Evolutionary conservation across 2,888 invertebrate genomes (phyloP).

Genomic region (Phortica magna): DNA sequence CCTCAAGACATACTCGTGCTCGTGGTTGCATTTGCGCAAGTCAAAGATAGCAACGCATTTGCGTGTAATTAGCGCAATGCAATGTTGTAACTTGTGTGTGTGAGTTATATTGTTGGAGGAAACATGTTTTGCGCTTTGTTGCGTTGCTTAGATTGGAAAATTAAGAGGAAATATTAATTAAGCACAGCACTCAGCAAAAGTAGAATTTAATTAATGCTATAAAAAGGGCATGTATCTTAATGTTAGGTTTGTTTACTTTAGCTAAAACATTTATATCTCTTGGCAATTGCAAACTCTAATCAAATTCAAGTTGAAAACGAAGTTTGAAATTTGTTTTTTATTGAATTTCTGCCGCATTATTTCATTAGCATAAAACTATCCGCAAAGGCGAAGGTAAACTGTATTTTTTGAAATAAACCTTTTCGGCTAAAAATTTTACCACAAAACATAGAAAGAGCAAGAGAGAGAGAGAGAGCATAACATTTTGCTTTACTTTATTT

Average conservation of each 20-base stretch:
- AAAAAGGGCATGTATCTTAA: not conserved
- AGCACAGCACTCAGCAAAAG: not conserved
- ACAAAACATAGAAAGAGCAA: not conserved
- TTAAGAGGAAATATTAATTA: conserved; percentile 28
- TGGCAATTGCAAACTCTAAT: too few relatives aligned
- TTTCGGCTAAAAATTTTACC: not conserved
- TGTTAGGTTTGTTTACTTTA: not conserved
- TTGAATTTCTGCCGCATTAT: too few relatives aligned
- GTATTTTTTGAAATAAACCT: not conserved
- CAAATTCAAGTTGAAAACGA: too few relatives aligned
- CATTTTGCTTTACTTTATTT: not conserved
- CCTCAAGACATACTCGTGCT: not conserved
- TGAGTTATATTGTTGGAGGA: not conserved
- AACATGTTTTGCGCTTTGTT: too few relatives aligned
- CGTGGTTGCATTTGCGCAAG: not conserved
- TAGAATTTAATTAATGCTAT: not conserved
- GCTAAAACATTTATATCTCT: too few relatives aligned
- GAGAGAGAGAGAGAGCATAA: not conserved
- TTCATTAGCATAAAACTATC: too few relatives aligned
- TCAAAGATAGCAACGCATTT: conserved; percentile 6
- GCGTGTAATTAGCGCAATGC: conserved; percentile 21
- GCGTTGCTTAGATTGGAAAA: not conserved
- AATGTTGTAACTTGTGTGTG: conserved; percentile 1
- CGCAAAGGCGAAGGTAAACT: not conserved
- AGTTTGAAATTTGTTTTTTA: too few relatives aligned